These are phyloP conservation scores for Acrobasis consociella DNA, from an alignment of 2,888 invertebrate genomes.

Conservation along the genomic window DNA sequence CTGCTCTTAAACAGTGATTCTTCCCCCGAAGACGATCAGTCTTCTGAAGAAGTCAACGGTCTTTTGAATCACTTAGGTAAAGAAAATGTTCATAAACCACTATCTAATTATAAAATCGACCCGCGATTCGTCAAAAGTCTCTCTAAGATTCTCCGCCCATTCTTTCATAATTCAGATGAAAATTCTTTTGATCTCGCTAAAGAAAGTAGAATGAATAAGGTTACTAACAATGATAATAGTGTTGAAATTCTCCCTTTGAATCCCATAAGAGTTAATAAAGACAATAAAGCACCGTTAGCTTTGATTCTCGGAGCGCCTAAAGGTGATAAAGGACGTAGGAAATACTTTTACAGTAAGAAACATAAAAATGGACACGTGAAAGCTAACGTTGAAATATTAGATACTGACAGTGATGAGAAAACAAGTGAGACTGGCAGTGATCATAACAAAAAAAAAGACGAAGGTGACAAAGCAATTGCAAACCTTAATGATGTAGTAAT, in stretches of 20 bases:
- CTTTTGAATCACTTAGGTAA: too few species aligned
- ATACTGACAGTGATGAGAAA: background rate
- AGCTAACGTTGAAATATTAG: conserved; percentile 10
- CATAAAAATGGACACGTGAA: conserved; percentile 6
- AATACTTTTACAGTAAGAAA: conserved; percentile 12
- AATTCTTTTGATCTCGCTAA: background rate
- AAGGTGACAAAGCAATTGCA: background rate
- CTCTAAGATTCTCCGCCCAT: background rate
- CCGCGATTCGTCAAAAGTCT: background rate
- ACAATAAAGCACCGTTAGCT: conserved; percentile 8
- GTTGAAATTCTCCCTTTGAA: conserved; percentile 10
- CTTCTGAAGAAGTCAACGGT: too few species aligned
- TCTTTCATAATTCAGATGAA: background rate
- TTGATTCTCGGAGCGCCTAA: conserved; percentile 3
- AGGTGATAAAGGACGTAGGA: background rate
- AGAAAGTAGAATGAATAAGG: background rate
- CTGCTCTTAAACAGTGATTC: too few species aligned
- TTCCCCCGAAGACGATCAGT: too few species aligned
- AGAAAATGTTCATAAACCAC: background rate
- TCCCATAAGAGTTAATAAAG: background rate
- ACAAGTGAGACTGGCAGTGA: background rate
- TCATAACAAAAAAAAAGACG: background rate
- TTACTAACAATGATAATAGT: background rate
- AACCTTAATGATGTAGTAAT: background rate
- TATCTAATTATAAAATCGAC: background rate